Percentiles rank a stretch among this genome's conserved stretches.
Evolutionary conservation across 1,140 invertebrate genomes (phyloP).

Genomic region (Caenorhabditis brenneri): DNA sequence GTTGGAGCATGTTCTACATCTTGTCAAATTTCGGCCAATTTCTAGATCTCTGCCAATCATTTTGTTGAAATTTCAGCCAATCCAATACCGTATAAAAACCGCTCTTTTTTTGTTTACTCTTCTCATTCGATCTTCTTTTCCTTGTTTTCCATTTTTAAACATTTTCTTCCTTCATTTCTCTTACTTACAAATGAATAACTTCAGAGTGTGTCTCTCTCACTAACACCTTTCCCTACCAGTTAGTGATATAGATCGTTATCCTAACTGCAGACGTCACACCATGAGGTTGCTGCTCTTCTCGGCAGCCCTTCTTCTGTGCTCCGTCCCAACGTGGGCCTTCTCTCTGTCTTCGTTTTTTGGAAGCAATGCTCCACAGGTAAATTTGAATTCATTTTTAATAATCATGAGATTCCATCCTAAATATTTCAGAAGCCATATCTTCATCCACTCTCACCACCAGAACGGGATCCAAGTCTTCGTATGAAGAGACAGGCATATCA

Average conservation of each 20-base stretch:
- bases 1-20: not conserved
- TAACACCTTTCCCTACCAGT: not conserved
- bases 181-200: not conserved
- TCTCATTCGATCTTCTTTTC: not conserved
- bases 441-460: conserved; percentile 64
- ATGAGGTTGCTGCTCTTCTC: conserved; percentile 38
- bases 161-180: not conserved
- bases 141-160: not conserved
- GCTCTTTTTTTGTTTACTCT: not conserved
- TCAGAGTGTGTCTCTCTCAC: not conserved
- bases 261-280: conserved; percentile 23
- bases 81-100: not conserved
- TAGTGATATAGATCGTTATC: conserved; percentile 26
- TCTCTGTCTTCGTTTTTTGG: conserved; percentile 35
- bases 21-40: not conserved
- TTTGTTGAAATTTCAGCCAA: not conserved
- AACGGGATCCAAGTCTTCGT: conserved; percentile 61
- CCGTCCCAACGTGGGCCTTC: conserved; percentile 30
- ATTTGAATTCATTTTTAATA: not conserved
- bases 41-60: not conserved
- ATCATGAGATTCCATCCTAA: not conserved
- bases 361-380: conserved; percentile 2
- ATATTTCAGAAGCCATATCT: conserved; percentile 41
- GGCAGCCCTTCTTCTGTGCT: conserved; percentile 36
- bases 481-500: conserved; percentile 69